Percentiles rank a stretch among this genome's conserved stretches.
These are phyloP conservation scores for Platypus cylindrus DNA, from an alignment of 2,888 invertebrate genomes.

Conservation along the genomic window DNA sequence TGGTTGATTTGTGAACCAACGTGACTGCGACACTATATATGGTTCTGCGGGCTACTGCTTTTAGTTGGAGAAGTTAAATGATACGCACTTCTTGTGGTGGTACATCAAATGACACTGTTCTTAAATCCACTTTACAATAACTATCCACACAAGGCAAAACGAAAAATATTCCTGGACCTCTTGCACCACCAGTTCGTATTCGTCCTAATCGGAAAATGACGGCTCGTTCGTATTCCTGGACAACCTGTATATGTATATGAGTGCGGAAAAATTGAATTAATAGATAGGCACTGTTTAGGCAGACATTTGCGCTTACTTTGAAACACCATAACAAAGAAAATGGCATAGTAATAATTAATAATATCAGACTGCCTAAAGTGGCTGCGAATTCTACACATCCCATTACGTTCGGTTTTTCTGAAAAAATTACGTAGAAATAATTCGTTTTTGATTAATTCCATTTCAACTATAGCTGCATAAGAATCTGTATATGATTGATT, in stretches of 20 bases:
- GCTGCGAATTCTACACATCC: conserved; percentile 60
- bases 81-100: conserved; percentile 81
- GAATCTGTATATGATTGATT: neutral
- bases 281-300: conserved; percentile 1
- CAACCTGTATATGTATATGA: conserved; percentile 42
- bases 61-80: conserved; percentile 1
- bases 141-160: conserved; percentile 88
- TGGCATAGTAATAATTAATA: conserved; percentile 67
- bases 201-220: conserved; percentile 83
- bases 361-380: conserved; percentile 54
- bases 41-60: too few species aligned
- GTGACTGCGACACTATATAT: too few species aligned
- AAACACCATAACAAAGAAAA: conserved; percentile 76
- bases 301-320: conserved; percentile 57
- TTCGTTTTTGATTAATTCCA: too few species aligned
- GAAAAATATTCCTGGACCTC: conserved; percentile 87
- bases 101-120: conserved; percentile 91
- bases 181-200: conserved; percentile 58
- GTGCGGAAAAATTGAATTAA: neutral
- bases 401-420: conserved; percentile 54
- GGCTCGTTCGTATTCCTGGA: conserved; percentile 76
- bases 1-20: too few species aligned
- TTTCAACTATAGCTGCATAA: too few species aligned
- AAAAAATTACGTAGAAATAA: conserved; percentile 28
- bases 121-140: conserved; percentile 82